Conservation (phyloP, 1,140 invertebrate species). For the Paracyclopina nana region DNA sequence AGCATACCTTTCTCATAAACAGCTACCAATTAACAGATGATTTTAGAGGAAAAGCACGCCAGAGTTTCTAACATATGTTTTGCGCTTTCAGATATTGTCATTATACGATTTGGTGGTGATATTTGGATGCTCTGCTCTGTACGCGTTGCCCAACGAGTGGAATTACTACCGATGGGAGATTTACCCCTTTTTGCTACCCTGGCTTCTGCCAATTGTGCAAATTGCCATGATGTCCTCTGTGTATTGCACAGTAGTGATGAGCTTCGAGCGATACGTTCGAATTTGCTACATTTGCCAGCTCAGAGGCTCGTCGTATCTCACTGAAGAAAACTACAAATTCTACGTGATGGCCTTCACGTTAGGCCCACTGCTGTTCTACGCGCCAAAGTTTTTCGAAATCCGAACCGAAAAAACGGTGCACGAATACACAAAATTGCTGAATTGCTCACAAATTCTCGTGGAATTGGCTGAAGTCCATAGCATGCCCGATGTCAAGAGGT, state of each 20-base stretch:
- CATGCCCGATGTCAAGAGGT: too few species aligned
- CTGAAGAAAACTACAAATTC: conserved; percentile 2
- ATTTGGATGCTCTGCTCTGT: neutral
- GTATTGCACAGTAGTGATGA: conserved; percentile 8
- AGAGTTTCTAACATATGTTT: too few species aligned
- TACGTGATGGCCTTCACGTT: neutral
- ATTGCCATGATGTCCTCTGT: conserved; percentile 13
- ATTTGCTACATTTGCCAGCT: conserved; percentile 13
- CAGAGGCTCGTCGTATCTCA: neutral
- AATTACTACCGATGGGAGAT: neutral
- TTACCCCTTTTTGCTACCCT: conserved; percentile 3
- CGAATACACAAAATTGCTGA: neutral
- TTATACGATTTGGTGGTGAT: conserved; percentile 6
- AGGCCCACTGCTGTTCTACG: conserved; percentile 6
- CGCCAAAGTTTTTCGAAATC: conserved; percentile 11
- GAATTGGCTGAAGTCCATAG: neutral
- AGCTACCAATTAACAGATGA: too few species aligned
- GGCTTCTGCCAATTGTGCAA: neutral
- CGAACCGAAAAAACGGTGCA: neutral
- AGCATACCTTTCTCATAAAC: too few species aligned
- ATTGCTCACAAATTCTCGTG: conserved; percentile 1
- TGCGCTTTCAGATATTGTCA: neutral
- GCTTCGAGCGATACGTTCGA: conserved; percentile 8
- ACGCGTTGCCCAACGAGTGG: conserved; percentile 1
- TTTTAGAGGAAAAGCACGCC: too few species aligned